Evolutionary conservation across 1,140 invertebrate species (phyloP).

Genomic region (Conus ventricosus): DNA sequence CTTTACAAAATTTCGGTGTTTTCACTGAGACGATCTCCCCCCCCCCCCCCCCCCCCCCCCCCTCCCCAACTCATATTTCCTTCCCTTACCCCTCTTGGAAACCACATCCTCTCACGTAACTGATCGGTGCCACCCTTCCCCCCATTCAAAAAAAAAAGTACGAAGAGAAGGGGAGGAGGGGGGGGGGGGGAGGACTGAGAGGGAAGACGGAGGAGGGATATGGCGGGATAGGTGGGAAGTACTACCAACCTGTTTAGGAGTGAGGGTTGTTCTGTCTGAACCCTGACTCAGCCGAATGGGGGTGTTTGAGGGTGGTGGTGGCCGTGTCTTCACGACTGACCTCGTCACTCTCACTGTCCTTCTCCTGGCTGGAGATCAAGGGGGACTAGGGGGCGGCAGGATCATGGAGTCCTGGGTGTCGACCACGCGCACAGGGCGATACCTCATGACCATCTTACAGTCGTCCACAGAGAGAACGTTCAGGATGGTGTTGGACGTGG

Average conservation of each 20-base stretch:
- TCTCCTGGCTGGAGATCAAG: neutral
- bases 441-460: slow-evolving; percentile 49
- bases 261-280: neutral
- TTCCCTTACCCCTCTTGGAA: no score
- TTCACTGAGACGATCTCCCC: no score
- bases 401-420: slow-evolving; percentile 24
- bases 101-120: neutral
- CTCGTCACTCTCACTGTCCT: slow-evolving; percentile 1
- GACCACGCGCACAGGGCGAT: slow-evolving; percentile 28
- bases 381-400: neutral
- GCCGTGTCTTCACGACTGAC: neutral
- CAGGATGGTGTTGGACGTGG: slow-evolving; percentile 58
- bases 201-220: neutral
- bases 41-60: no score
- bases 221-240: neutral
- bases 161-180: neutral
- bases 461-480: slow-evolving; percentile 66
- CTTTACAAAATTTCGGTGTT: no score
- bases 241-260: neutral
- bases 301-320: neutral
- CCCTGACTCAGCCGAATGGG: slow-evolving; percentile 21
- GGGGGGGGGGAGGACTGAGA: no score
- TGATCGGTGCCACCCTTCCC: no score
- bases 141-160: neutral
- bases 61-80: no score